These are phyloP conservation scores for Eidolon helvum DNA, from an alignment of 2,113 vertebrate genomes.

Conservation along the genomic window DNA sequence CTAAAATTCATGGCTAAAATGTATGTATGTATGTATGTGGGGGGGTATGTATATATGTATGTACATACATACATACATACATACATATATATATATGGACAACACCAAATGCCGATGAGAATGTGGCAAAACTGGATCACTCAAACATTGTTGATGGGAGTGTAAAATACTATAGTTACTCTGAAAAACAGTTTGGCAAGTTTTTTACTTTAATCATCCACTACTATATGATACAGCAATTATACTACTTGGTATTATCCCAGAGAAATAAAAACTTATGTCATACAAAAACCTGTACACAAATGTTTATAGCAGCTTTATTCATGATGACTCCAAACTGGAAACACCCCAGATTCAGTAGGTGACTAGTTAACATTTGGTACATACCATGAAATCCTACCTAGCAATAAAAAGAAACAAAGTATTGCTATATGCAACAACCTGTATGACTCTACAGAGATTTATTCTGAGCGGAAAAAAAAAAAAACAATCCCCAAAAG, in stretches of 20 bases:
- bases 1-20: too few relatives aligned
- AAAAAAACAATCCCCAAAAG: background rate
- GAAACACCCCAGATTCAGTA: background rate
- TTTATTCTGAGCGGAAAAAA: background rate
- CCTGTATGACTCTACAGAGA: background rate
- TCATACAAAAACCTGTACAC: background rate
- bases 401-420: background rate
- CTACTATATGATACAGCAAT: background rate
- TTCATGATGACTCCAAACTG: background rate
- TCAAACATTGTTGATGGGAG: background rate
- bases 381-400: background rate
- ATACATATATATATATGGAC: too few relatives aligned
- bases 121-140: background rate
- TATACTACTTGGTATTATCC: background rate
- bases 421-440: background rate
- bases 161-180: background rate
- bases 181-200: background rate
- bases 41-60: too few relatives aligned
- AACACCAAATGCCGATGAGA: background rate
- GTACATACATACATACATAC: too few relatives aligned
- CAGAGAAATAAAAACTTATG: background rate
- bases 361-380: background rate
- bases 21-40: too few relatives aligned
- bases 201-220: background rate
- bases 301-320: background rate